Evolutionary conservation across 2,888 invertebrate species (phyloP).

Genomic region (Nomada flava): DNA sequence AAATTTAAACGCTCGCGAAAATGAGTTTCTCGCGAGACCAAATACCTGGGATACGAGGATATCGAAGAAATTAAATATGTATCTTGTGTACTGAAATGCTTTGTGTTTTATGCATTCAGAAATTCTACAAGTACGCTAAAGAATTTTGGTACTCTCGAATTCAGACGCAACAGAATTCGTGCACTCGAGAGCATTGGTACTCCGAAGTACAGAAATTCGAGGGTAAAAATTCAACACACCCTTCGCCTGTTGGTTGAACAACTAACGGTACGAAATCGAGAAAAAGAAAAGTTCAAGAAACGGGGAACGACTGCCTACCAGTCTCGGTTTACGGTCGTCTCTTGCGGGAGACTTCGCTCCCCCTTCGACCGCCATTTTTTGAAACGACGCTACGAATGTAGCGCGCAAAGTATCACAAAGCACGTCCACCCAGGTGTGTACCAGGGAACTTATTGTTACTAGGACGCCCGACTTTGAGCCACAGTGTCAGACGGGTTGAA

Average conservation of each 20-base stretch:
- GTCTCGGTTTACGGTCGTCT: slow-evolving; percentile 53
- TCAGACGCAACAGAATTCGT: neutral
- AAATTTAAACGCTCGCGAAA: neutral
- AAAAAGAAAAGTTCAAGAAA: slow-evolving; percentile 19
- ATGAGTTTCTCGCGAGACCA: no score
- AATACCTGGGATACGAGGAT: no score
- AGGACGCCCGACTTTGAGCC: neutral
- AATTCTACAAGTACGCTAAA: neutral
- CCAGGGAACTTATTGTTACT: no score
- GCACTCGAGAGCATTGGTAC: neutral
- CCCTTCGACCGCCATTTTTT: slow-evolving; percentile 44
- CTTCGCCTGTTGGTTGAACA: slow-evolving; percentile 37
- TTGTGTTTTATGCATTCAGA: no score
- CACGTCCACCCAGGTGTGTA: neutral
- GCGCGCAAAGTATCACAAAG: slow-evolving; percentile 13
- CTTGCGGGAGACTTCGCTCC: slow-evolving; percentile 39
- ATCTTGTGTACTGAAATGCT: no score
- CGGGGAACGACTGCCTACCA: slow-evolving; percentile 26
- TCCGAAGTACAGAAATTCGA: neutral
- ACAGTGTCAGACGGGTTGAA: slow-evolving; percentile 2
- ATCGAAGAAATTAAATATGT: no score
- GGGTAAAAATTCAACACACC: slow-evolving; percentile 45
- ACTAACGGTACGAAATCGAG: slow-evolving; percentile 50
- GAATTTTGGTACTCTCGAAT: neutral
- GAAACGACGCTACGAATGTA: slow-evolving; percentile 35